Evolutionary conservation across 1,140 invertebrate genomes (phyloP).

Genomic region (Diuraphis noxia): DNA sequence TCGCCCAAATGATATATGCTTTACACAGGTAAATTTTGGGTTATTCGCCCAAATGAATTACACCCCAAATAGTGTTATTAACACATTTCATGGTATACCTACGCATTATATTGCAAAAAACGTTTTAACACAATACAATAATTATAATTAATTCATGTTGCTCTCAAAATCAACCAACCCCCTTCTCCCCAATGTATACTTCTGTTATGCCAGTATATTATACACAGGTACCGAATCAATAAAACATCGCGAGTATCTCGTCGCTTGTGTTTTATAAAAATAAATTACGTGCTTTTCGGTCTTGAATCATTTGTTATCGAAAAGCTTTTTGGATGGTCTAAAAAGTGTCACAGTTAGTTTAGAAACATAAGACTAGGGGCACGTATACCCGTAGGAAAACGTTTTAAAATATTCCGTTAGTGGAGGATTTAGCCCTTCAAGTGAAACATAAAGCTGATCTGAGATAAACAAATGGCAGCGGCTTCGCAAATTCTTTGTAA

Average conservation of each 20-base stretch:
- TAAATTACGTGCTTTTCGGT: neutral
- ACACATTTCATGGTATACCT: too few species aligned
- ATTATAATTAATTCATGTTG: too few species aligned
- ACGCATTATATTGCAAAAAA: neutral
- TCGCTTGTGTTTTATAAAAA: conserved; percentile 19
- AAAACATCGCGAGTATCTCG: neutral
- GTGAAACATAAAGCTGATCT: conserved; percentile 37
- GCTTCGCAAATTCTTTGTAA: neutral
- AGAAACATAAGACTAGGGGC: neutral
- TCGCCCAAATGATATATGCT: too few species aligned
- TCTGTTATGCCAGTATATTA: neutral
- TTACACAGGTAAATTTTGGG: too few species aligned
- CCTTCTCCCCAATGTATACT: too few species aligned
- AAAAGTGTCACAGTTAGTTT: conserved; percentile 1
- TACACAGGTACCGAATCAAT: neutral
- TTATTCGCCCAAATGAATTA: too few species aligned
- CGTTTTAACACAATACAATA: neutral
- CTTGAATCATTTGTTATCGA: conserved; percentile 19
- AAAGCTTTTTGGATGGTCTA: neutral
- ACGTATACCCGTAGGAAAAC: conserved; percentile 2
- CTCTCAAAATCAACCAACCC: too few species aligned
- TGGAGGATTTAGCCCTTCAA: conserved; percentile 14
- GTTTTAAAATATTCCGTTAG: conserved; percentile 15
- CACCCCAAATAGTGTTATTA: too few species aligned
- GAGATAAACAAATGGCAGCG: neutral